Conservation (phyloP, 1,140 invertebrate genomes). For the Dendroctonus valens region DNA sequence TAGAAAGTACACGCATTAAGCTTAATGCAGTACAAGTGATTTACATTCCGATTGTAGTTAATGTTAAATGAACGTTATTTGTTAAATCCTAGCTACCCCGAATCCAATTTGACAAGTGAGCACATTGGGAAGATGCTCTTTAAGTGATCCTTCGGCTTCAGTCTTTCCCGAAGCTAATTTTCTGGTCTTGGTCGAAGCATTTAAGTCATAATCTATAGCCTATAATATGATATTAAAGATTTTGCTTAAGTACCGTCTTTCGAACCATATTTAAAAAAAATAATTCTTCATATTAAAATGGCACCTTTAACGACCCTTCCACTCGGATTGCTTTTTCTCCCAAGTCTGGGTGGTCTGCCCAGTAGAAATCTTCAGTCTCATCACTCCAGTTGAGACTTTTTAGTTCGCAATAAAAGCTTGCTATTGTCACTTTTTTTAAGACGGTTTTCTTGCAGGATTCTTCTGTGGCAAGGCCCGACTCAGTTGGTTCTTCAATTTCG, state of each 20-base stretch:
- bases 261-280: too few relatives aligned
- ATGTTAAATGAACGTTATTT: too few relatives aligned
- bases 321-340: conserved; percentile 32
- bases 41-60: too few relatives aligned
- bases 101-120: conserved; percentile 28
- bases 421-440: conserved; percentile 41
- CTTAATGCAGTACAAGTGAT: too few relatives aligned
- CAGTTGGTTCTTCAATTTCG: conserved; percentile 1
- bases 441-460: conserved; percentile 31
- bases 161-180: conserved; percentile 6
- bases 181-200: background rate
- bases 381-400: conserved; percentile 44
- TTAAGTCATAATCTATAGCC: conserved; percentile 13
- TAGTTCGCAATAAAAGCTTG: conserved; percentile 42
- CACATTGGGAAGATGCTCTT: conserved; percentile 2
- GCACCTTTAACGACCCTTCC: conserved; percentile 40
- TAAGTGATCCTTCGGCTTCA: conserved; percentile 1
- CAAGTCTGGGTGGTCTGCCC: conserved; percentile 38
- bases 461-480: conserved; percentile 1
- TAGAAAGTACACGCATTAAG: too few relatives aligned
- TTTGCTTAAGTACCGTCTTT: too few relatives aligned
- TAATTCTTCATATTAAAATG: conserved; percentile 1
- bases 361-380: conserved; percentile 42
- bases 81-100: conserved; percentile 14
- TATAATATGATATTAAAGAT: background rate